Evolutionary conservation across 2,888 invertebrate species (phyloP).

Genomic region (Diadegma fenestrale): DNA sequence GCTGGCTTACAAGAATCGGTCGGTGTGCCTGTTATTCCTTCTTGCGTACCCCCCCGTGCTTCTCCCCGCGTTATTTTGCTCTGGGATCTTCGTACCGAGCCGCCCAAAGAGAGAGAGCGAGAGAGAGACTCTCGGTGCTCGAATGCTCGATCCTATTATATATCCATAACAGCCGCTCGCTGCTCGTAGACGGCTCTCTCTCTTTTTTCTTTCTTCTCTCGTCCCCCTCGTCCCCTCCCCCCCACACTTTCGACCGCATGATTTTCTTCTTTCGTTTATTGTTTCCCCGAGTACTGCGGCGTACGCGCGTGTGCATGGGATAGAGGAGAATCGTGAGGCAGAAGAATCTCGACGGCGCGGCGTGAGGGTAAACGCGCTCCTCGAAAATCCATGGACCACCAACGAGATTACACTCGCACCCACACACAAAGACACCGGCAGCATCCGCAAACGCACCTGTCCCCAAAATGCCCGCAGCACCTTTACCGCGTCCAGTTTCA

Average conservation of each 20-base stretch:
- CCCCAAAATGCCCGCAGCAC: conserved; percentile 43
- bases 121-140: neutral
- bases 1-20: conserved; percentile 32
- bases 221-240: neutral
- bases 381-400: conserved; percentile 51
- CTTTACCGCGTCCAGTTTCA: conserved; percentile 47
- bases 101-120: conserved; percentile 3
- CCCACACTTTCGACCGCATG: conserved; percentile 21
- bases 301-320: neutral
- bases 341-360: conserved; percentile 44
- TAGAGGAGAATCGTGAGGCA: neutral
- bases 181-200: conserved; percentile 24
- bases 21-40: conserved; percentile 33
- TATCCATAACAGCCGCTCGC: conserved; percentile 31
- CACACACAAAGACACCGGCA: conserved; percentile 30
- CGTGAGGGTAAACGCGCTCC: conserved; percentile 17
- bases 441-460: conserved; percentile 55
- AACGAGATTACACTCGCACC: conserved; percentile 33
- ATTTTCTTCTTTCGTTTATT: conserved; percentile 38
- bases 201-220: conserved; percentile 8
- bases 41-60: conserved; percentile 17
- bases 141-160: conserved; percentile 1
- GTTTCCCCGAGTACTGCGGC: conserved; percentile 35
- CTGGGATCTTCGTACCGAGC: conserved; percentile 54
- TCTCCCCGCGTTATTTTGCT: conserved; percentile 34